Conservation (phyloP, 2,888 invertebrate species). For the Drosophila nigricruria region DNA sequence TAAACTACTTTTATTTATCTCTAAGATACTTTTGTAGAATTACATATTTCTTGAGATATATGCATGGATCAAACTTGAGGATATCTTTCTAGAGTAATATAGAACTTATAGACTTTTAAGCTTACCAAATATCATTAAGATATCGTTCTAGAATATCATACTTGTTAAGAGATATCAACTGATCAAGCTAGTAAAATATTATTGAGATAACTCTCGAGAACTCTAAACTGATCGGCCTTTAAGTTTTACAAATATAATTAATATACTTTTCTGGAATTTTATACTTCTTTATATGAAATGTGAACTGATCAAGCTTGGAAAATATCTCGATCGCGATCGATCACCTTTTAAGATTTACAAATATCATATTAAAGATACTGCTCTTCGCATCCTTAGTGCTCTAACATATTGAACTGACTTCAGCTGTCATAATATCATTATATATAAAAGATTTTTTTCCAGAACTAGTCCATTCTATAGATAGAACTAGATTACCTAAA, state of each 20-base stretch:
- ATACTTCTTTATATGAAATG: not conserved
- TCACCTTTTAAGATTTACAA: not conserved
- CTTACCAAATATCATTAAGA: not conserved
- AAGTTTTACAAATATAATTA: not conserved
- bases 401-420: not conserved
- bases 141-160: too few relatives aligned
- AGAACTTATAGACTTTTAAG: not conserved
- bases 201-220: not conserved
- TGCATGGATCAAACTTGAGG: too few relatives aligned
- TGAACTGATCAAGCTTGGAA: not conserved
- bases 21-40: too few relatives aligned
- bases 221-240: too few relatives aligned
- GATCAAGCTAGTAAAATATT: too few relatives aligned
- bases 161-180: not conserved
- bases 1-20: not conserved
- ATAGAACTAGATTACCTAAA: not conserved
- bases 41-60: too few relatives aligned
- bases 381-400: not conserved
- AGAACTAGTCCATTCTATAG: not conserved
- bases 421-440: not conserved
- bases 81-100: too few relatives aligned
- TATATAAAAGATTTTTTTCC: not conserved
- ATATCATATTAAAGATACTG: not conserved
- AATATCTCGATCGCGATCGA: not conserved
- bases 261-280: not conserved